These are phyloP conservation scores for Semnornis frantzii DNA, from an alignment of 2,113 vertebrate species.

Conservation along the genomic window DNA sequence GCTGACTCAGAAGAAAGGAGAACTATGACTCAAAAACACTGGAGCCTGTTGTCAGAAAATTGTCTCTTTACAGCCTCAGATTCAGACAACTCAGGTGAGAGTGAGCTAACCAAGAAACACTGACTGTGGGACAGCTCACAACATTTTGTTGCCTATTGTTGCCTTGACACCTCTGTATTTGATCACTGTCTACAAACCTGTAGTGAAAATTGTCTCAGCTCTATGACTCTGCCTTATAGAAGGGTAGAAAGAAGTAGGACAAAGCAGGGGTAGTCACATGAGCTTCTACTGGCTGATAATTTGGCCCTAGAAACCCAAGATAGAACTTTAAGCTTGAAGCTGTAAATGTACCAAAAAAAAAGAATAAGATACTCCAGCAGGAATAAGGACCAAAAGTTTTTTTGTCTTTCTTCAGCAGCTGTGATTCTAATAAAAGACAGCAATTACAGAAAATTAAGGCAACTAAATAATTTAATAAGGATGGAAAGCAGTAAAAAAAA, in stretches of 20 bases:
- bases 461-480: neutral
- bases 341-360: neutral
- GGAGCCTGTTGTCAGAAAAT: neutral
- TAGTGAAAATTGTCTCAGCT: neutral
- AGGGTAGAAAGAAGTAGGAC: neutral
- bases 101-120: neutral
- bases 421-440: neutral
- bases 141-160: neutral
- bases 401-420: neutral
- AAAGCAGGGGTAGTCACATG: neutral
- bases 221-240: neutral
- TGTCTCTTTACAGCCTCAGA: neutral
- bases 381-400: neutral
- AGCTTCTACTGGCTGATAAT: neutral
- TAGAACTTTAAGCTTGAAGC: neutral
- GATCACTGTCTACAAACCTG: neutral
- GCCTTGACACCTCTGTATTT: neutral
- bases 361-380: neutral
- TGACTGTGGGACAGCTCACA: neutral
- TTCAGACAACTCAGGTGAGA: neutral
- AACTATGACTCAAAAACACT: neutral
- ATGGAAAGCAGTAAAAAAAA: neutral
- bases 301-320: neutral
- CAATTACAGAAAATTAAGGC: neutral
- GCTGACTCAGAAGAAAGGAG: neutral